Conservation (phyloP, 2,113 vertebrate genomes). For the Anhinga rufa region DNA sequence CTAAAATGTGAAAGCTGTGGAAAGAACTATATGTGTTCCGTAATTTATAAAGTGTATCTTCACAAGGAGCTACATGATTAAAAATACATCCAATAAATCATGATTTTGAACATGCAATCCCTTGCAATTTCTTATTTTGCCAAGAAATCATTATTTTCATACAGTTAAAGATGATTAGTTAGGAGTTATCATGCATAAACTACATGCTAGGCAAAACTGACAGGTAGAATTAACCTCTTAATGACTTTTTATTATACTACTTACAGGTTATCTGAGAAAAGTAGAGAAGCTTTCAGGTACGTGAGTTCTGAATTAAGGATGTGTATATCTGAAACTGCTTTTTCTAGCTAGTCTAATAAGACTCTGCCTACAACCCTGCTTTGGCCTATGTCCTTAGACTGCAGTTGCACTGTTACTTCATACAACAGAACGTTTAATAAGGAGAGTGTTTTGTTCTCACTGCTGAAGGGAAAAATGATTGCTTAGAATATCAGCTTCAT, state of each 20-base stretch:
- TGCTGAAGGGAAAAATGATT: not conserved
- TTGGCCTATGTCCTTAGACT: not conserved
- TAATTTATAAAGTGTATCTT: conserved; percentile 41
- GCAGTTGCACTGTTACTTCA: not conserved
- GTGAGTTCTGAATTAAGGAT: not conserved
- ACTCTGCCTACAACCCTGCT: not conserved
- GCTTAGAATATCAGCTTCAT: not conserved
- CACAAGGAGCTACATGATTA: conserved; percentile 34
- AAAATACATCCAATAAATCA: conserved; percentile 53
- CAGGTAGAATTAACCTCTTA: not conserved
- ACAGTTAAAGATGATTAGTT: not conserved
- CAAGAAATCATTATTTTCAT: not conserved
- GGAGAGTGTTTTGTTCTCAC: not conserved
- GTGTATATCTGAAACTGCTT: not conserved
- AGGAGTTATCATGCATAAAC: not conserved
- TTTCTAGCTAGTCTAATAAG: not conserved
- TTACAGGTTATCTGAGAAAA: not conserved
- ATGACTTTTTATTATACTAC: not conserved
- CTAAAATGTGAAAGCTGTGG: conserved; percentile 16
- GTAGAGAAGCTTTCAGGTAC: not conserved
- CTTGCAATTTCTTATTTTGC: conserved; percentile 51
- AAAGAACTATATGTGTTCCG: not conserved
- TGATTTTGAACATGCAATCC: conserved; percentile 22
- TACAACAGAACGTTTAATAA: not conserved
- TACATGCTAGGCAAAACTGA: not conserved